Base-by-base conservation (phyloP, 2,888 invertebrate genomes). In the Carabus problematicus region DNA sequence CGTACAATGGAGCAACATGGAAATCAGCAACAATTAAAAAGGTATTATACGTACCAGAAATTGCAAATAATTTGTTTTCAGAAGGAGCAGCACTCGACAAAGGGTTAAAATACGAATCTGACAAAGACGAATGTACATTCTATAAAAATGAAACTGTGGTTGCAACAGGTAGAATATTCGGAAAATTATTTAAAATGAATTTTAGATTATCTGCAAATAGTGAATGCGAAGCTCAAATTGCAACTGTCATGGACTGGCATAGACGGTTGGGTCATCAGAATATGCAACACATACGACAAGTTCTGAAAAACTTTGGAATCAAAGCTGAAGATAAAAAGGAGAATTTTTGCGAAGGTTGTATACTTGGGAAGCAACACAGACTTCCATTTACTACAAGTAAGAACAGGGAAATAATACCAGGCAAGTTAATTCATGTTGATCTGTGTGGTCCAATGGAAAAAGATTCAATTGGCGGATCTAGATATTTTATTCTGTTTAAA, bases 401-500 rank as follows among this genome's bases (percentile, higher is more conserved):
- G 66, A 19, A 49, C 12, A 59, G 71, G 69, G 59, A 73, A n/a
- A 71, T 70, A 12, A 47, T 62, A 29, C 71, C 74, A 8, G 74
- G 74, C n/a, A 74, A 76, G 54, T 55, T 74, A 29, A 72, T 76
- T 41, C 59, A 59, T 59, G 14, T 42, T 16, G 59, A 59, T 41
- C 41, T 59, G 3, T 40, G 41, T 11, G 59, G 40, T 12, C 59
- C 59, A 12, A 40, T 40, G 59, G n/a, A 8, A 39, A 64, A 43
- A 7, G 60, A 68, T 59, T 77, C 76, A 0, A 9, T 73, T 3
- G 76, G 74, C 3, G 76, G 75, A 18, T 59, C 75, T 7, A 70
- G 71, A 59, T 77, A 72, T 58, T 77, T 73, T 69, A 63, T 75
- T 7, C 70, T 70, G 8, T 76, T 77, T 47, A 76, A 75, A 45